A percentile compares a stretch with the other conserved stretches of the same genome.
Conservation (phyloP, 1,140 invertebrate genomes). For the Drosophila subobscura region DNA sequence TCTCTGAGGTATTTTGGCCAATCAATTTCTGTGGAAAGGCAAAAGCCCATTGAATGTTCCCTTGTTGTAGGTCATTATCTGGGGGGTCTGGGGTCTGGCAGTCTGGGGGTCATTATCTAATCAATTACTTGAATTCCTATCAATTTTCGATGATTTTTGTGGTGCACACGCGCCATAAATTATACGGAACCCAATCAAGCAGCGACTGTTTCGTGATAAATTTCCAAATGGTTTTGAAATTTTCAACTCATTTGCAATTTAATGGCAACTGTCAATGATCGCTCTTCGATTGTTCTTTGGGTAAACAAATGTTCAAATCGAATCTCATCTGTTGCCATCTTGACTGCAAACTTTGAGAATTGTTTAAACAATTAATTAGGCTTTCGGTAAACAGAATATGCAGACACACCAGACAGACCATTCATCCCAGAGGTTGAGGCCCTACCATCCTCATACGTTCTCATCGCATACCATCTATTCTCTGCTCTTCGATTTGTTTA, state of each 20-base stretch:
- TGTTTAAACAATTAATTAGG: slow-evolving; percentile 80
- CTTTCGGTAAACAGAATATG: slow-evolving; percentile 57
- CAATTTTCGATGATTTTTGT: slow-evolving; percentile 25
- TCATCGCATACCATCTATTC: neutral
- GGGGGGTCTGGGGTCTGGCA: too few species aligned
- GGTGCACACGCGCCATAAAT: slow-evolving; percentile 45
- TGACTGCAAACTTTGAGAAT: slow-evolving; percentile 20
- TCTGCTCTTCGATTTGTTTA: slow-evolving; percentile 62
- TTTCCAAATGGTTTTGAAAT: slow-evolving; percentile 21
- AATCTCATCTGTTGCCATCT: slow-evolving; percentile 32
- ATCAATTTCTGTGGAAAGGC: neutral
- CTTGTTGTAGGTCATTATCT: slow-evolving; percentile 60
- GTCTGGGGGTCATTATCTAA: slow-evolving; percentile 47
- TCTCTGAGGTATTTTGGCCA: neutral
- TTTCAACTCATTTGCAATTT: slow-evolving; percentile 37
- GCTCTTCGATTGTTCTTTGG: slow-evolving; percentile 9
- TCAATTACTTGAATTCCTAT: slow-evolving; percentile 32
- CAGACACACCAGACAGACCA: slow-evolving; percentile 38
- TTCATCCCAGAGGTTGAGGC: slow-evolving; percentile 18
- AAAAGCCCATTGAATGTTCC: slow-evolving; percentile 14
- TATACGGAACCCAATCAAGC: slow-evolving; percentile 30
- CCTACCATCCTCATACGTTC: slow-evolving; percentile 46
- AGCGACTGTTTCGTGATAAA: slow-evolving; percentile 27
- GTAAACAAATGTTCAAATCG: slow-evolving; percentile 28
- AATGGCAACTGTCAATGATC: slow-evolving; percentile 55